Evolutionary conservation across 2,797 vertebrate genomes (phyloP).

Genomic region (Acanthurus leucopareius): DNA sequence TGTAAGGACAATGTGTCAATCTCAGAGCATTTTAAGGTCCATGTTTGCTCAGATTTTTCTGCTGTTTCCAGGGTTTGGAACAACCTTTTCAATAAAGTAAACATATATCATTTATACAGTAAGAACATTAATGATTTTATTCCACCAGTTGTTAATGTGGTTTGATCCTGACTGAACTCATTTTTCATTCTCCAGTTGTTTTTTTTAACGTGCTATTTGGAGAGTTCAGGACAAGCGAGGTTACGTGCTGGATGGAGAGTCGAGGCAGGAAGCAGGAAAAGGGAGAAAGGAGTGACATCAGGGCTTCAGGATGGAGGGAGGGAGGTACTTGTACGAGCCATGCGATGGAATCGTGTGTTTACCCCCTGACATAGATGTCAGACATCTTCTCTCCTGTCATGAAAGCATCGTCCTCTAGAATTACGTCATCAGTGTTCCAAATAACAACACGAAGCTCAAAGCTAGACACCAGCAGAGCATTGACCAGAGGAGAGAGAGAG

Average conservation of each 20-base stretch:
- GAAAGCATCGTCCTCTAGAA: slow-evolving; percentile 93
- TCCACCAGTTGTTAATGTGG: slow-evolving; percentile 44
- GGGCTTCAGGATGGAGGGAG: slow-evolving; percentile 43
- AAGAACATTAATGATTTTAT: too few species aligned
- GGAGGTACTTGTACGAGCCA: slow-evolving; percentile 75
- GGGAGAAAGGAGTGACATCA: slow-evolving; percentile 12
- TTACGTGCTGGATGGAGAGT: slow-evolving; percentile 63
- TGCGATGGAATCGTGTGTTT: slow-evolving; percentile 88
- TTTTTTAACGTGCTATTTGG: slow-evolving; percentile 60
- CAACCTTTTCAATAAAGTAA: too few species aligned
- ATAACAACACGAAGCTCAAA: slow-evolving; percentile 92
- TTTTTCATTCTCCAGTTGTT: slow-evolving; percentile 32
- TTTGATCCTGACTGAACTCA: slow-evolving; percentile 70
- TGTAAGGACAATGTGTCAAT: neutral
- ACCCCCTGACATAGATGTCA: slow-evolving; percentile 94
- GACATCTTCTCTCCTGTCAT: slow-evolving; percentile 94
- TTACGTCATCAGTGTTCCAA: slow-evolving; percentile 94
- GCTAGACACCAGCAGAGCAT: slow-evolving; percentile 87
- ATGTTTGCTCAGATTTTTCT: neutral
- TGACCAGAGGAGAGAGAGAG: slow-evolving; percentile 81
- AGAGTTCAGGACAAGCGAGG: slow-evolving; percentile 55
- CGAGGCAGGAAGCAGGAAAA: slow-evolving; percentile 22
- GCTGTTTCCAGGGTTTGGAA: too few species aligned
- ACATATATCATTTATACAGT: too few species aligned
- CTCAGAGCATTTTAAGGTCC: neutral